Percentiles rank a stretch among this genome's conserved stretches.
phyloP scores from a whole-genome alignment of 2,113 vertebrate genomes.

The Danio rerio region GRCz12tu NC_133189.1:42292001-42292500 shows the following conservation, averaged over 20 bases:
- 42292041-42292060: conserved; percentile 36
- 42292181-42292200: not conserved
- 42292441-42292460: too few relatives aligned
- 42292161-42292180: not conserved
- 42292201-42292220: not conserved
- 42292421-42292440: too few relatives aligned
- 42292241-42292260: not conserved
- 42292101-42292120: not conserved
- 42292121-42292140: not conserved
- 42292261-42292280: not conserved
- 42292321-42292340: not conserved
- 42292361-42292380: too few relatives aligned
- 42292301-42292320: not conserved
- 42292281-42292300: not conserved
- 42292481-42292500: too few relatives aligned
- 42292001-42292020: conserved; percentile 23
- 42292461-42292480: too few relatives aligned
- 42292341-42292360: too few relatives aligned
- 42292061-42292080: conserved; percentile 6
- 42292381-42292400: too few relatives aligned
- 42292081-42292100: conserved; percentile 32
- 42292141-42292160: not conserved
- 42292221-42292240: conserved; percentile 20
- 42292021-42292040: conserved; percentile 17
- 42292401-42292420: too few relatives aligned